Evolutionary conservation across 2,888 invertebrate genomes (phyloP).

Genomic region (Eretmocerus hayati): DNA sequence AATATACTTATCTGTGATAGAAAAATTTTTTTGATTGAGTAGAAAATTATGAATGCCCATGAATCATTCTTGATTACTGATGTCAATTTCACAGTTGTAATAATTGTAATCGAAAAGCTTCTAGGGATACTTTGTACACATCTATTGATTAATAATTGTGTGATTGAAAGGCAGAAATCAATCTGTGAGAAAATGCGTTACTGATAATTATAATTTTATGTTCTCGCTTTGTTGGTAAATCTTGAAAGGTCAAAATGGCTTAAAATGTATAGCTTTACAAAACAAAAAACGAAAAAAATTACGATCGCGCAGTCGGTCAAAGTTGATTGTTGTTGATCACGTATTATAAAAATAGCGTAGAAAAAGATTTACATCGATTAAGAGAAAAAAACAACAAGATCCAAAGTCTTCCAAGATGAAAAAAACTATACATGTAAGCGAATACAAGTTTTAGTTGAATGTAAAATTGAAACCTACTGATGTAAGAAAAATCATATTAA

Average conservation of each 20-base stretch:
- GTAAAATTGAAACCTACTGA: neutral
- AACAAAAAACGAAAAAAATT: constrained; percentile 7
- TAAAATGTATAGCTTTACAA: constrained; percentile 17
- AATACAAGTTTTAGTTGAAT: constrained; percentile 7
- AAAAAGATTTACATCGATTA: constrained; percentile 8
- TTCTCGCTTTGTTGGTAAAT: constrained; percentile 1
- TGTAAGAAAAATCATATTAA: neutral
- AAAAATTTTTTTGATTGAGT: constrained; percentile 19
- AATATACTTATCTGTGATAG: constrained; percentile 22
- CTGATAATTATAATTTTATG: neutral
- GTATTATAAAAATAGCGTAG: constrained; percentile 12
- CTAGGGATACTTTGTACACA: neutral
- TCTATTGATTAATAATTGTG: neutral
- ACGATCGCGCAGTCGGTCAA: constrained; percentile 2
- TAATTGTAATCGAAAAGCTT: neutral
- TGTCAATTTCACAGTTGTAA: constrained; percentile 16
- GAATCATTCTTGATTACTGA: constrained; percentile 9
- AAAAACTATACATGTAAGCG: constrained; percentile 4
- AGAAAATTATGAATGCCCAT: constrained; percentile 12
- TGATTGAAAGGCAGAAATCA: neutral
- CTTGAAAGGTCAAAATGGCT: constrained; percentile 16
- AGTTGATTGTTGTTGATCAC: constrained; percentile 19
- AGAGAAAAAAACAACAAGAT: constrained; percentile 35
- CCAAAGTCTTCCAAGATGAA: constrained; percentile 39
- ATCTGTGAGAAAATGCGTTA: neutral